These are phyloP conservation scores for Odontomachus brunneus DNA, from an alignment of 1,140 invertebrate species.

Conservation along the genomic window DNA sequence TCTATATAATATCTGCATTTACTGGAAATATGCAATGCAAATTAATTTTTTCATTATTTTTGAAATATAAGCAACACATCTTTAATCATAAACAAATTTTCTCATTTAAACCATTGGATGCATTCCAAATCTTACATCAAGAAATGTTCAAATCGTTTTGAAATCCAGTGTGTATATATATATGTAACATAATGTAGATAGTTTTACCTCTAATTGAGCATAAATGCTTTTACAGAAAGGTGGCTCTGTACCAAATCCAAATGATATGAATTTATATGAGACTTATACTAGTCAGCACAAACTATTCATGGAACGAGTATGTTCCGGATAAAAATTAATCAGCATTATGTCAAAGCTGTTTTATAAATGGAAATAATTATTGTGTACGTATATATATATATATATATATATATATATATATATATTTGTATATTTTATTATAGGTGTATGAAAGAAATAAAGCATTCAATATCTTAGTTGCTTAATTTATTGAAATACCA, in stretches of 20 bases:
- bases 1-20: no score
- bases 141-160: no score
- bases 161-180: no score
- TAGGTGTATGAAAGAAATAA: neutral
- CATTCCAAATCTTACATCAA: no score
- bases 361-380: slow-evolving; percentile 15
- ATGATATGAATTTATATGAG: slow-evolving; percentile 83
- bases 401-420: slow-evolving; percentile 12
- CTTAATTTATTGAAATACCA: no score
- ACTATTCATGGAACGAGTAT: slow-evolving; percentile 58
- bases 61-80: no score
- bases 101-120: no score
- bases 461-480: no score
- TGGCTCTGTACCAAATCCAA: slow-evolving; percentile 80
- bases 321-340: neutral
- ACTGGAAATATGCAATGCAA: no score
- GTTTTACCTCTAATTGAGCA: slow-evolving; percentile 26
- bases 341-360: neutral
- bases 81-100: no score
- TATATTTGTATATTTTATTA: slow-evolving; percentile 14
- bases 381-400: slow-evolving; percentile 15
- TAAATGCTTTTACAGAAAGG: slow-evolving; percentile 78
- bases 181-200: no score
- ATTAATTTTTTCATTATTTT: no score
- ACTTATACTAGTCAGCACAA: slow-evolving; percentile 78